Evolutionary conservation across 2,113 vertebrate species (phyloP).

Genomic region (Shinisaurus crocodilurus): DNA sequence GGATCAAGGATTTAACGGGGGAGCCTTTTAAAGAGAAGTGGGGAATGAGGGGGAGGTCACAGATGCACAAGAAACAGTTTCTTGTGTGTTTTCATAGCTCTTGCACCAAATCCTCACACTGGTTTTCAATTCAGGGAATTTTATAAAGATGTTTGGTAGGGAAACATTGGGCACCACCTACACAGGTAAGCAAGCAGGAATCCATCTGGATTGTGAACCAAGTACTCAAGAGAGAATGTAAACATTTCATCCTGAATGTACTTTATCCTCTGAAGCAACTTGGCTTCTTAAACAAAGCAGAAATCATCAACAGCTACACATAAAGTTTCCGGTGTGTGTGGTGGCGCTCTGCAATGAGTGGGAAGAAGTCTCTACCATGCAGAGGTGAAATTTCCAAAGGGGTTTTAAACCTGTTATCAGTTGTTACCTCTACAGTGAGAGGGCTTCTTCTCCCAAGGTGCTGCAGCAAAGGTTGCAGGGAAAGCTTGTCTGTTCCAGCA

Average conservation of each 20-base stretch:
- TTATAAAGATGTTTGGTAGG: neutral
- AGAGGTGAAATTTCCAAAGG: neutral
- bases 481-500: neutral
- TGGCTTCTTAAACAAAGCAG: neutral
- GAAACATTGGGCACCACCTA: neutral
- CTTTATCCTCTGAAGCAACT: neutral
- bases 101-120: neutral
- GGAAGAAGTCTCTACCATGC: neutral
- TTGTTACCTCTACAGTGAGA: neutral
- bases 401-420: neutral
- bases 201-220: neutral
- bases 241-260: neutral
- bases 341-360: neutral
- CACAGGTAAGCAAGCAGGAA: neutral
- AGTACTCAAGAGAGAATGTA: neutral
- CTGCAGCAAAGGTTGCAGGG: neutral
- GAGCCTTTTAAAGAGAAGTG: neutral
- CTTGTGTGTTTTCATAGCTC: neutral
- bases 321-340: neutral
- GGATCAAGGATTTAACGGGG: neutral
- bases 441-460: neutral
- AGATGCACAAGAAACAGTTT: neutral
- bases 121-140: neutral
- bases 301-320: neutral
- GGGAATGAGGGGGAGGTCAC: neutral